Evolutionary conservation across 2,888 invertebrate genomes (phyloP).

Genomic region (Megaustenia siamemsis): DNA sequence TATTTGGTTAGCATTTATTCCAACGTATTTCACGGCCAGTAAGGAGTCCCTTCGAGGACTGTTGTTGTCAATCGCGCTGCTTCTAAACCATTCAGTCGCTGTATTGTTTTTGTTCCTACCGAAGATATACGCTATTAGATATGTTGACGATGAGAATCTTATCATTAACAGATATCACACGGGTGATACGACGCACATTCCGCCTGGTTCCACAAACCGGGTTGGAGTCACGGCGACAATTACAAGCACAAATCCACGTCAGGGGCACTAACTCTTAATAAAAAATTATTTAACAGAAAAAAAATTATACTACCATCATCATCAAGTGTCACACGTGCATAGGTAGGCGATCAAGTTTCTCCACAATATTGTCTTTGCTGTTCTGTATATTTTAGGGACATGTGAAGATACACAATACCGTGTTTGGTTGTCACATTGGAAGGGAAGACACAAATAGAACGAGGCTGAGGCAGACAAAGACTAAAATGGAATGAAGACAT

Average conservation of each 20-base stretch:
- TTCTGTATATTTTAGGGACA: no score
- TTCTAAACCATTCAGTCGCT: conserved; percentile 62
- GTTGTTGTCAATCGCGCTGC: conserved; percentile 59
- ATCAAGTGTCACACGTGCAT: no score
- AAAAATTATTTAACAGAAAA: not conserved
- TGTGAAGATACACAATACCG: no score
- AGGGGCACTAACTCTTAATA: not conserved
- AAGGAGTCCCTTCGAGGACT: conserved; percentile 56
- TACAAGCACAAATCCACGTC: not conserved
- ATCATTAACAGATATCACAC: conserved; percentile 1
- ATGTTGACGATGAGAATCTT: conserved; percentile 42
- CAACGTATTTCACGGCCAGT: conserved; percentile 67
- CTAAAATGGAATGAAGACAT: no score
- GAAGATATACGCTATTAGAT: conserved; percentile 61
- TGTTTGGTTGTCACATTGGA: no score
- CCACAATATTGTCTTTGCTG: no score
- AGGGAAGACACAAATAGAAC: no score
- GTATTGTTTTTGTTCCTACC: conserved; percentile 62
- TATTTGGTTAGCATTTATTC: conserved; percentile 71
- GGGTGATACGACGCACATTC: not conserved
- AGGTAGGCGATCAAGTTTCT: no score
- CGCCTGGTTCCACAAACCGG: not conserved
- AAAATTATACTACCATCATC: no score
- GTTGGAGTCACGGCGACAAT: not conserved
- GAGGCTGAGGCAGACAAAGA: no score